Conservation (phyloP, 2,113 vertebrate species). For the Carettochelys insculpta region DNA sequence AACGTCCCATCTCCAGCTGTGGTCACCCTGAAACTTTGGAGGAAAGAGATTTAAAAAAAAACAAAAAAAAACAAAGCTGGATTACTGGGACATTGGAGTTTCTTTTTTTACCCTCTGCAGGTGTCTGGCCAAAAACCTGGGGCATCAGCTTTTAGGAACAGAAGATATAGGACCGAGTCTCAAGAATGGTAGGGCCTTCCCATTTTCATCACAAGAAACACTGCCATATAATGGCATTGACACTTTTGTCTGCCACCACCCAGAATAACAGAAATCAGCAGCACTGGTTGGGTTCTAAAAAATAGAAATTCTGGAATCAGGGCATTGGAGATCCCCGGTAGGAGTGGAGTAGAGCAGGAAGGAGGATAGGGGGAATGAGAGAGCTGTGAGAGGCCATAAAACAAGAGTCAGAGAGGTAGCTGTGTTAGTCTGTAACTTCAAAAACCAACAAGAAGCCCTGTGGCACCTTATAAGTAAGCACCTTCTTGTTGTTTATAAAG, state of each 20-base stretch:
- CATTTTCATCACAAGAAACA: neutral
- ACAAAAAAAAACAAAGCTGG: no score
- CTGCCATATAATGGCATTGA: neutral
- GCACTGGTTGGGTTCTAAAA: neutral
- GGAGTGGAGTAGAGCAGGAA: neutral
- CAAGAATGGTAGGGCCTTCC: neutral
- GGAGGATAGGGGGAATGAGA: neutral
- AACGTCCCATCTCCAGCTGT: neutral
- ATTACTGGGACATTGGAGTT: neutral
- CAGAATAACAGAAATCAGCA: neutral
- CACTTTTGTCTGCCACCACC: neutral
- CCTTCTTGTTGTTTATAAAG: no score
- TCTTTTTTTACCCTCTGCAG: neutral
- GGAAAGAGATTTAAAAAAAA: neutral
- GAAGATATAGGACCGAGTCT: no score
- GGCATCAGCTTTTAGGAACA: neutral
- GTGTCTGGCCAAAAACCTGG: neutral
- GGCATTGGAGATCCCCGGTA: neutral
- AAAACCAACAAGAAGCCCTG: no score
- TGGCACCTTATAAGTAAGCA: no score
- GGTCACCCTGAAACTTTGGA: neutral
- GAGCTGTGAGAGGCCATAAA: neutral
- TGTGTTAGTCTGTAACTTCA: no score
- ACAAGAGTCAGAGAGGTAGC: no score
- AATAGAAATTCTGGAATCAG: neutral